Evolutionary conservation across 2,797 vertebrate genomes (phyloP), one percentile per base, ranked within the genome.

Genomic region (Tadarida brasiliensis): DNA sequence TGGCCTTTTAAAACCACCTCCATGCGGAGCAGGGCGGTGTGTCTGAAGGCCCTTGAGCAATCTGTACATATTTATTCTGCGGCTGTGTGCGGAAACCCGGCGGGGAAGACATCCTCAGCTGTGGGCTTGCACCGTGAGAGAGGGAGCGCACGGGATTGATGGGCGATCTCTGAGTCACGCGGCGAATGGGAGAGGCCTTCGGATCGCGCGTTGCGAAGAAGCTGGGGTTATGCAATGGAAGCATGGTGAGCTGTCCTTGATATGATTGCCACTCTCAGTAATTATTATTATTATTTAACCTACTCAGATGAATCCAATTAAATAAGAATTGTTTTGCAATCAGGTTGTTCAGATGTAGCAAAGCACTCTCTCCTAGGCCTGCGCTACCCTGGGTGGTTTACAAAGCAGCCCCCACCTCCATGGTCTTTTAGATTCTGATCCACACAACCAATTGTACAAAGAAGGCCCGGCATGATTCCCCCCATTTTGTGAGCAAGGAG

Each of bases 151-250:
- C 44, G 35, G 54, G 81, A 68, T 2, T 76, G 93, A 73, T 77
- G 33, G 2, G 22, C 17, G 51, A 65, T 74, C 61, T 81, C 81
- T 96, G 97, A 97, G 94, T 97, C 97, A 97, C 35, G 0, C n/a
- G 44, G 26, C 10, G 3, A 28, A 35, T 14, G 56, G 96, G 95
- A 96, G 89, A 81, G 89, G 87, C 61, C 93, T 96, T 59, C 39
- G 35, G 44, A 17, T 11, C 8, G 57, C 77, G 97, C 56, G 49
- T 87, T 44, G 74, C 89, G 73, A 9, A 61, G 67, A 87, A 87
- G 81, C 33, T 1, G 11, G 0, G 19, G 26, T 96, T 91, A 71
- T 17, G 85, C 92, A 90, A 96, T 0, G 57, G 81, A 65, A 33
- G 26, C 63, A 0, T 0, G 4, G 90, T 96, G 96, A 96, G 96